Evolutionary conservation across 2,888 invertebrate genomes (phyloP).

Genomic region (Sarcophaga subvicina): DNA sequence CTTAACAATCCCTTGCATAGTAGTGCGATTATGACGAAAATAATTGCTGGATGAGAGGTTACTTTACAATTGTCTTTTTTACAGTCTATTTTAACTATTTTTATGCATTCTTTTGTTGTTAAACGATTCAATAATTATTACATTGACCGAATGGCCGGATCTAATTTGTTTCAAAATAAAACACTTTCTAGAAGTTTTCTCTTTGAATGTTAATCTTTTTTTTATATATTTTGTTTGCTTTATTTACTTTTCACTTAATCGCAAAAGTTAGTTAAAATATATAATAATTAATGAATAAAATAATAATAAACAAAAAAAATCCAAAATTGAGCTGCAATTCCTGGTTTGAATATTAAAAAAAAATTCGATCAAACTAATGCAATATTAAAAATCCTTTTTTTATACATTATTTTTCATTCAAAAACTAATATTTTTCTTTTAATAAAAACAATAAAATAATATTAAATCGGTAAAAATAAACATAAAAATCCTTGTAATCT

Average conservation of each 20-base stretch:
- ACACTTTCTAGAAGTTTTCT: slow-evolving; percentile 10
- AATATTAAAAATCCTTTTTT: slow-evolving; percentile 17
- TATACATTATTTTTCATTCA: slow-evolving; percentile 9
- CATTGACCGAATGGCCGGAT: too few relatives aligned
- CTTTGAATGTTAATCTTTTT: slow-evolving; percentile 65
- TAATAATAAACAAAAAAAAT: too few relatives aligned
- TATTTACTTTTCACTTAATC: slow-evolving; percentile 60
- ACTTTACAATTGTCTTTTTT: too few relatives aligned
- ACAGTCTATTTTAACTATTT: too few relatives aligned
- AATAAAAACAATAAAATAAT: slow-evolving; percentile 38
- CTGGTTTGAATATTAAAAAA: slow-evolving; percentile 33
- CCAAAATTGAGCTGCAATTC: slow-evolving; percentile 63
- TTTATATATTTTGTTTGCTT: slow-evolving; percentile 6
- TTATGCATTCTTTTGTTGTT: too few relatives aligned
- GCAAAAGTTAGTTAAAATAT: slow-evolving; percentile 64
- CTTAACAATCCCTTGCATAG: too few relatives aligned
- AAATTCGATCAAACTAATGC: slow-evolving; percentile 41
- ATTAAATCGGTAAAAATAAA: slow-evolving; percentile 47
- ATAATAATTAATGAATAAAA: slow-evolving; percentile 45
- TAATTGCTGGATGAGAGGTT: too few relatives aligned
- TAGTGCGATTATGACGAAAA: too few relatives aligned
- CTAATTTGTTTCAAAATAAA: neutral
- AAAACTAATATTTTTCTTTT: slow-evolving; percentile 24
- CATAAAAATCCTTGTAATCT: neutral
- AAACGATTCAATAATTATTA: too few relatives aligned